A percentile compares a stretch with the other conserved stretches of the same genome.
These are phyloP conservation scores for Malurus leucopterus DNA, from an alignment of 2,797 vertebrate genomes.

Conservation along the genomic window DNA sequence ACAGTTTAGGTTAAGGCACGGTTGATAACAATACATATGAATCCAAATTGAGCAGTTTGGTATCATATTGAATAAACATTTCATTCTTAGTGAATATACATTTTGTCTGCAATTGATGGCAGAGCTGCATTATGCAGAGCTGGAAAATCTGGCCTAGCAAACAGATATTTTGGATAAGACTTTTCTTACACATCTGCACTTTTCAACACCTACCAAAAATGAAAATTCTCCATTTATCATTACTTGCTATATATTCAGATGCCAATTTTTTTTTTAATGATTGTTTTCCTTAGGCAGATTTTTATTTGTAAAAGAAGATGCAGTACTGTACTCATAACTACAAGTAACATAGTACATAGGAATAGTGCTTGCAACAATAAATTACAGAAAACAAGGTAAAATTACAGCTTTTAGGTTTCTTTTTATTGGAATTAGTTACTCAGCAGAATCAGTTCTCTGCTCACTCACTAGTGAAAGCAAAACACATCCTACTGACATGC, in stretches of 20 bases:
- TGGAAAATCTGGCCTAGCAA: neutral
- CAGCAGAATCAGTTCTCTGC: neutral
- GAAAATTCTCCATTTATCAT: neutral
- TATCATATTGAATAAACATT: neutral
- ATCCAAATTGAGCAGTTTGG: neutral
- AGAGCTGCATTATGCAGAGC: neutral
- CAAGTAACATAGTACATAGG: neutral
- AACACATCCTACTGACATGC: neutral
- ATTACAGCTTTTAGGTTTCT: neutral
- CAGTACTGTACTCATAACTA: neutral
- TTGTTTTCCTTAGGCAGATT: neutral
- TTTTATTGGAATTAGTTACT: neutral
- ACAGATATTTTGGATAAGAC: neutral
- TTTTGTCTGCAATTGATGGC: neutral
- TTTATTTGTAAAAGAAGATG: neutral
- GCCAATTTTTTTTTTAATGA: neutral
- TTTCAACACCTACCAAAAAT: neutral
- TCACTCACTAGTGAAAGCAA: neutral
- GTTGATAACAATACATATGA: neutral
- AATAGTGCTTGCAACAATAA: neutral
- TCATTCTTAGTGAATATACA: neutral
- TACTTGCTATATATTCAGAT: neutral
- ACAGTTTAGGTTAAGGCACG: neutral
- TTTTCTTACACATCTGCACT: neutral
- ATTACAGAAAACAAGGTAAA: neutral